Evolutionary conservation across 2,888 invertebrate genomes (phyloP), one percentile per base, ranked within the genome.

Genomic region (Heliconius aoede): DNA sequence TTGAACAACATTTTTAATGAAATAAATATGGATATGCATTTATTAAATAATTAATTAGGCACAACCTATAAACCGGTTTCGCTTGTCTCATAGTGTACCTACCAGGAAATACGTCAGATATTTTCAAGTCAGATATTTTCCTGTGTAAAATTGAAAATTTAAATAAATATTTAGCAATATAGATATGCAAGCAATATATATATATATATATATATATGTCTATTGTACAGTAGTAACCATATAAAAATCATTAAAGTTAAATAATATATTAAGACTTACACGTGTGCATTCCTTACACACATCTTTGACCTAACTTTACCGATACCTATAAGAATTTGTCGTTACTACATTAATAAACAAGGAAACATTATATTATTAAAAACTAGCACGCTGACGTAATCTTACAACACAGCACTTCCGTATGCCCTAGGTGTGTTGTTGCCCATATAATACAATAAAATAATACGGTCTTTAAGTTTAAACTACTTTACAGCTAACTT

Each of bases 341-440:
- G 65, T 51, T 76, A 71, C 77, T 73, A 73, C 86, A 86, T 83
- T 86, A 40, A 86, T 89, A 90, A 91, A 92, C 89, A 90, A 92
- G 92, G 92, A 93, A 93, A 91, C 91, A 91, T 90, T 88, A 87
- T 76, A 90, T 91, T 92, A 92, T 91, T 92, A 92, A 92, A 92
- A 93, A 93, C 91, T 90, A 87, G 91, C 91, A 89, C 91, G 90
- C 89, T 93, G 93, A 93, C 93, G 93, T 91, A 92, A 93, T 91
- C 85, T 85, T 85, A 83, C 87, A 85, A 86, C 85, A 87, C 85
- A 89, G 87, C 87, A 90, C 90, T 93, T 93, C 93, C 93, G 93
- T 90, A 88, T 93, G 90, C 90, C 91, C 90, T 92, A 90, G 80
- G 81, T 81, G 79, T 85, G 85, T 64, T 85, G 85, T 85, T 85